phyloP scores from a whole-genome alignment of 2,113 vertebrate species.

The Taurulus bubalis region DNA sequence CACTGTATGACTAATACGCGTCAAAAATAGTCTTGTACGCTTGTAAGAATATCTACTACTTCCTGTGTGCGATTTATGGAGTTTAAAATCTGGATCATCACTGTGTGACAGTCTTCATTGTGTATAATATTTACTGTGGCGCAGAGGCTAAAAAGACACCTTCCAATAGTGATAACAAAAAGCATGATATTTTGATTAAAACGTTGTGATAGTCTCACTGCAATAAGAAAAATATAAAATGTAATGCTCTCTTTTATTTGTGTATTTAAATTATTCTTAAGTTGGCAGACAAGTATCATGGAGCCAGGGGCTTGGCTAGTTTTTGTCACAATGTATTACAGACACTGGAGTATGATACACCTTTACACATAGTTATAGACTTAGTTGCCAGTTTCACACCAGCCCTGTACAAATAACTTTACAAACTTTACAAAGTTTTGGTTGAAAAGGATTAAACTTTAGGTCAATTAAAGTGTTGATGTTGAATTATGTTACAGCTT shows the following conservation, averaged over 20 bases:
- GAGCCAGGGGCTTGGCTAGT: not conserved
- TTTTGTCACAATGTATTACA: not conserved
- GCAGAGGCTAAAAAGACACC: slow-evolving; percentile 17
- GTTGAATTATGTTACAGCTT: slow-evolving; percentile 26
- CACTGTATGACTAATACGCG: slow-evolving; percentile 33
- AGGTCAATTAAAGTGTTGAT: slow-evolving; percentile 12
- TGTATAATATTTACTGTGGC: slow-evolving; percentile 18
- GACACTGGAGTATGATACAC: not conserved
- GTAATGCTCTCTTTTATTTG: slow-evolving; percentile 8
- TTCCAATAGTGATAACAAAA: slow-evolving; percentile 34
- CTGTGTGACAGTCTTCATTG: slow-evolving; percentile 38
- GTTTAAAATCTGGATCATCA: slow-evolving; percentile 55
- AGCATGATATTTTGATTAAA: slow-evolving; percentile 18
- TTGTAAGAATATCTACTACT: slow-evolving; percentile 55
- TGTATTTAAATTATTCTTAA: not conserved
- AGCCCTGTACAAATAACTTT: not conserved
- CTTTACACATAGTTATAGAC: not conserved
- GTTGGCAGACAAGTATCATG: not conserved
- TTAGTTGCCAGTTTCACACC: not conserved
- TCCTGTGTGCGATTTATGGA: slow-evolving; percentile 55
- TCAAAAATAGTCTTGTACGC: slow-evolving; percentile 57
- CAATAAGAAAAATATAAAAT: not conserved
- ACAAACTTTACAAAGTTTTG: not conserved
- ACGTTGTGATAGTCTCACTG: not conserved
- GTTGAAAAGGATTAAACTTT: slow-evolving; percentile 13